Evolutionary conservation across 2,113 vertebrate species (phyloP), one percentile per base, ranked within the genome.

Genomic region (Odobenus rosmarus): DNA sequence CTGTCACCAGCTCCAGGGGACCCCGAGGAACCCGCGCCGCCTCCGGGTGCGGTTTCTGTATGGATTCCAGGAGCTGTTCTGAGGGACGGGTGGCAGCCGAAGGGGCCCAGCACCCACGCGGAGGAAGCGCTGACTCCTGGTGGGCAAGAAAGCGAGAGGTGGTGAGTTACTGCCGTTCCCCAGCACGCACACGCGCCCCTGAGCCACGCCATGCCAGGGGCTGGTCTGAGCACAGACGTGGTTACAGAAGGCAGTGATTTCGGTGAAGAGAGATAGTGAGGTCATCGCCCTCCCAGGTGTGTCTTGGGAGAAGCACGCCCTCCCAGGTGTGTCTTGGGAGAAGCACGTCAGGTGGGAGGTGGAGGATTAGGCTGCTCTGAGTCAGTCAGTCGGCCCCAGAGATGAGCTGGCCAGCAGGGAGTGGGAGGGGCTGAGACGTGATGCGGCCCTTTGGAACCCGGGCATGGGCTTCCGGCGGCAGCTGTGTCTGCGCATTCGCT

Each of bases 141-240:
- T 18, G 62, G 10, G 31, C 11, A 3, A 53, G 23, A 19, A 28
- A 2, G 72, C 33, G 5, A 36, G 31, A 33, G 13, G 7, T 36
- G 18, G 21, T 1, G 36, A n/a, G 67, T 24, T 1, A 3, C 49
- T 53, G 76, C 46, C 1, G 11, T 57, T 2, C 42, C 8, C 24
- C 39, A 46, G 69, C 2, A 2, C 1, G 4, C 12, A 2, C 0
- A 1, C 14, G n/a, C 33, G n/a, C 23, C 0, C 1, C 36, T 24
- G 74, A 26, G 59, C 39, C 8, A 1, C 5, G 1, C 7, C 42
- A 13, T 0, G 0, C 64, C 0, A 1, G 49, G 16, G 19, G 0
- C 39, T 28, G 69, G 77, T 26, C 12, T 83, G 6, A 6, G 49
- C 31, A 2, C 53, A 49, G 80, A n/a, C 33, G 53, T 28, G 36